Conservation (phyloP, 2,797 vertebrate species). For the Halcyon chelicuti region DNA sequence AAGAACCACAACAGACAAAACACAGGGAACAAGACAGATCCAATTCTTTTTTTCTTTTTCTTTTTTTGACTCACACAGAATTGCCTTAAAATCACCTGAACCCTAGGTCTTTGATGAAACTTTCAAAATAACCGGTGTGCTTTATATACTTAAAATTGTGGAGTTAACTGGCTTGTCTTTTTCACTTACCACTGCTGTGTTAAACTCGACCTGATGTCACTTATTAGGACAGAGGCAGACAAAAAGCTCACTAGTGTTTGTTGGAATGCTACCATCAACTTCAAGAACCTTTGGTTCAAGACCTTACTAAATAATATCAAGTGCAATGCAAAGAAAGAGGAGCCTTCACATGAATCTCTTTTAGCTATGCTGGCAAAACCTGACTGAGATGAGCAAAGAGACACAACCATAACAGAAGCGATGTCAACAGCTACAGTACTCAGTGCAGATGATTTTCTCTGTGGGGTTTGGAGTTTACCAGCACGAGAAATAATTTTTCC, state of each 20-base stretch:
- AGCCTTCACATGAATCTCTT: neutral
- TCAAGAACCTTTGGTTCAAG: neutral
- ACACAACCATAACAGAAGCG: neutral
- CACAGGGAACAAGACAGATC: neutral
- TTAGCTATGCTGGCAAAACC: neutral
- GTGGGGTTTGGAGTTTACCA: neutral
- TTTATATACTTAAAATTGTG: neutral
- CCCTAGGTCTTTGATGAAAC: neutral
- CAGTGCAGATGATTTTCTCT: neutral
- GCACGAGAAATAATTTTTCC: neutral
- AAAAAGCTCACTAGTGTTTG: neutral
- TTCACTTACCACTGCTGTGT: neutral
- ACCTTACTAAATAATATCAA: neutral
- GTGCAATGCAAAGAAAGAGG: neutral
- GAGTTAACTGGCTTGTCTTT: neutral
- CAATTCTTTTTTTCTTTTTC: rapidly evolving
- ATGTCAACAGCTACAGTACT: neutral
- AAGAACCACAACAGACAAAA: neutral
- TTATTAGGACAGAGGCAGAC: neutral
- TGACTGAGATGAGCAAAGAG: neutral
- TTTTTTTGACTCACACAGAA: neutral
- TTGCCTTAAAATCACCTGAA: neutral
- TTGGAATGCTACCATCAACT: neutral
- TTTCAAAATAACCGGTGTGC: neutral
- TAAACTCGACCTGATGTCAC: neutral